These are phyloP conservation scores for Epinephelus coioides DNA, from an alignment of 2,797 vertebrate genomes.

Conservation along the genomic window DNA sequence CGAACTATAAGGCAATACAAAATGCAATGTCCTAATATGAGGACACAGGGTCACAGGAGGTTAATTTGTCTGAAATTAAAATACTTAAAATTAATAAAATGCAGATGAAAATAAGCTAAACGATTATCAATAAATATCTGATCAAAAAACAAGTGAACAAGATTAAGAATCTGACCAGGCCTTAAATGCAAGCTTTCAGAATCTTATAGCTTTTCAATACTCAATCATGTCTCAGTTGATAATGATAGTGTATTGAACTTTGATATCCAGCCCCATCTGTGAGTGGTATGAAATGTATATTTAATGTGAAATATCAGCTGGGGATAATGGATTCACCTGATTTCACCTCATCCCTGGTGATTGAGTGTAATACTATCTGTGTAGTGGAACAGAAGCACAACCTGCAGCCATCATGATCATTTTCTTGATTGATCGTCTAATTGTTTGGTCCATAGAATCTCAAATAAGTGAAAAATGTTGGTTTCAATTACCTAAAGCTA, in stretches of 20 bases:
- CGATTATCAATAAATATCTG: too few species aligned
- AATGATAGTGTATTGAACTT: background rate
- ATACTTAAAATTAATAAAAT: too few species aligned
- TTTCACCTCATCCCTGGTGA: background rate
- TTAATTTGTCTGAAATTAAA: too few species aligned
- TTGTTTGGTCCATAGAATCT: background rate
- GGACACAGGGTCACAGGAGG: too few species aligned
- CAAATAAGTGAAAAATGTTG: too few species aligned
- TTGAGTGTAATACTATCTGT: background rate
- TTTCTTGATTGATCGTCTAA: background rate
- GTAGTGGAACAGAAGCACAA: background rate
- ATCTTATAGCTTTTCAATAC: background rate
- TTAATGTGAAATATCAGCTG: background rate
- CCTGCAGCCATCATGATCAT: background rate
- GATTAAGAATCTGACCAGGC: background rate
- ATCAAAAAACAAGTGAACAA: too few species aligned
- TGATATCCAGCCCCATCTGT: background rate
- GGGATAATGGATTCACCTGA: background rate
- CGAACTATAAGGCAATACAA: too few species aligned
- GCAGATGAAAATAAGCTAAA: too few species aligned
- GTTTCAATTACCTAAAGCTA: background rate
- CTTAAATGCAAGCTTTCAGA: background rate
- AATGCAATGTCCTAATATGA: too few species aligned
- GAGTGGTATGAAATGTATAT: background rate
- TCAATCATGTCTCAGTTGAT: background rate